Evolutionary conservation across 2,888 invertebrate genomes (phyloP).

Genomic region (Melanchra persicariae): DNA sequence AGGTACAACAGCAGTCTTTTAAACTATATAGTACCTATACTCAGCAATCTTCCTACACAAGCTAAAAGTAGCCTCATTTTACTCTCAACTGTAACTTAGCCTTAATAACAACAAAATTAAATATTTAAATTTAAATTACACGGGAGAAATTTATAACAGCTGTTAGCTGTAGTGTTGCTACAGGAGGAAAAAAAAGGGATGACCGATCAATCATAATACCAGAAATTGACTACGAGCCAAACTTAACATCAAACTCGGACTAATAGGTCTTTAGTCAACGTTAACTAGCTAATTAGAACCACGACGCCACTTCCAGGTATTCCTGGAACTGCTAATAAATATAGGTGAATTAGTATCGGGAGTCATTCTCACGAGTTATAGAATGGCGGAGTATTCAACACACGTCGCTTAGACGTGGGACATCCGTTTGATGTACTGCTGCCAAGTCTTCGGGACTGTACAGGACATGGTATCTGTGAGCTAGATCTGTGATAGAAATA

Average conservation of each 20-base stretch:
- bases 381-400: slow-evolving; percentile 64
- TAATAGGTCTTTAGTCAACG: slow-evolving; percentile 18
- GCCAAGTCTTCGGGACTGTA: slow-evolving; percentile 40
- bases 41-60: not conserved
- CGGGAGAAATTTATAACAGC: no score
- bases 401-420: slow-evolving; percentile 72
- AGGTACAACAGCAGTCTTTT: no score
- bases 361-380: slow-evolving; percentile 72
- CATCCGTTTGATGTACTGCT: slow-evolving; percentile 70
- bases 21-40: no score
- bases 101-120: no score
- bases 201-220: no score
- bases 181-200: not conserved
- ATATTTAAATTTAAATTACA: no score
- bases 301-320: slow-evolving; percentile 45
- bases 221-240: not conserved
- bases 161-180: no score
- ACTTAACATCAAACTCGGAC: not conserved
- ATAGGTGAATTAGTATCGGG: slow-evolving; percentile 63
- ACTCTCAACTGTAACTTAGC: not conserved
- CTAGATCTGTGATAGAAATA: slow-evolving; percentile 5
- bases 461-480: slow-evolving; percentile 40
- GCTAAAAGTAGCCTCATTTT: not conserved
- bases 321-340: slow-evolving; percentile 54
- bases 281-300: slow-evolving; percentile 40